Evolutionary conservation across 1,140 invertebrate species (phyloP), one percentile per base, ranked within the genome.

Genomic region (Oppia nitens): DNA sequence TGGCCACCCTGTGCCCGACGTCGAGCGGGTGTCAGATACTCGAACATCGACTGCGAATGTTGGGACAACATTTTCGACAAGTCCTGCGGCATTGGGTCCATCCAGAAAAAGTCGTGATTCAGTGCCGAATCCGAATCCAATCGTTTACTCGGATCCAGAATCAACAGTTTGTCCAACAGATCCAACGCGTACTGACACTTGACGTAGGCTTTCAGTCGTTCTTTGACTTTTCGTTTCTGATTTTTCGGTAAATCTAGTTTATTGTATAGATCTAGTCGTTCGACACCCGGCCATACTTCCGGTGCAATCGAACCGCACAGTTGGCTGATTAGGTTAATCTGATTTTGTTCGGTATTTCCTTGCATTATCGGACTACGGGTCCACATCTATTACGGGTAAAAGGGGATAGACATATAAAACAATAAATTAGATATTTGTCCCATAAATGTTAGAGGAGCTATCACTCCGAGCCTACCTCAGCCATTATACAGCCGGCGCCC

Each of bases 401-500:
- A n/a, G 11, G n/a, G n/a, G 20, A 23, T 11, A 27, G 11, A 55
- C 12, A 55, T 12, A 55, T n/a, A 23, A 55, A 14, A 55, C 20
- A 12, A 26, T n/a, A 23, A 6, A 25, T 12, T 40, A 11, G 11
- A 11, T 11, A 45, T 11, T 45, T 11, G n/a, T 45, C 11, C n/a
- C n/a, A 45, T 45, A 11, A 45, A 45, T 45, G 11, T 79, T 32
- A 83, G 82, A 11, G 82, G 81, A 40, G 71, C 75, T 61, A 92
- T 75, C 0, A 93, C 98, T 93, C 94, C 98, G 88, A 98, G 92
- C 75, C n/a, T n/a, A n/a, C n/a, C n/a, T 99, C 93, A 0, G 93
- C 93, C 64, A 65, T 64, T 14, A 65, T 63, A 55, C 92, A 98
- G 0, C 94, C 95, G 26, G 89, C 93, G 12, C 93, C 93, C 94